These are phyloP conservation scores for Drosophila baimaii DNA, from an alignment of 1,140 invertebrate genomes.

Conservation along the genomic window DNA sequence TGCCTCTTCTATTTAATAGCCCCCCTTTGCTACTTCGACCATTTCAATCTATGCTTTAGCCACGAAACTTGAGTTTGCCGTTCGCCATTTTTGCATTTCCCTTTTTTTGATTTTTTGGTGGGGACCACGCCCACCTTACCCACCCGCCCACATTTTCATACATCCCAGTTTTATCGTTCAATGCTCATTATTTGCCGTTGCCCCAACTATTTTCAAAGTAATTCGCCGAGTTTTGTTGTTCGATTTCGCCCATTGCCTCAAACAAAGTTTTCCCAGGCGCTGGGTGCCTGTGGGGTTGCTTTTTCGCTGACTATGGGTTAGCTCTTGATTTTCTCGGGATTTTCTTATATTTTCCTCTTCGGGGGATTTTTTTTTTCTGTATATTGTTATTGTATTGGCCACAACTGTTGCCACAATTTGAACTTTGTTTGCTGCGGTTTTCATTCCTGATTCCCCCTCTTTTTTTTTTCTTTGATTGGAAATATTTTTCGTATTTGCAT, in stretches of 20 bases:
- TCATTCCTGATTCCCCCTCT: slow-evolving; percentile 36
- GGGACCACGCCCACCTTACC: slow-evolving; percentile 38
- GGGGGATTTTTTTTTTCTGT: slow-evolving; percentile 32
- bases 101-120: slow-evolving; percentile 15
- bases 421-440: slow-evolving; percentile 63
- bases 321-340: slow-evolving; percentile 35
- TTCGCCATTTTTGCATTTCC: slow-evolving; percentile 48
- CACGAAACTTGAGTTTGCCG: slow-evolving; percentile 25
- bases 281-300: slow-evolving; percentile 14
- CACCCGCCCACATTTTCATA: slow-evolving; percentile 6
- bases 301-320: slow-evolving; percentile 15
- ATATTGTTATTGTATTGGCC: slow-evolving; percentile 65
- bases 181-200: slow-evolving; percentile 68
- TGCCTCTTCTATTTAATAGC: slow-evolving; percentile 12
- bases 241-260: slow-evolving; percentile 47
- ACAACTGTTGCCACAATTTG: slow-evolving; percentile 67
- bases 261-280: slow-evolving; percentile 35
- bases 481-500: slow-evolving; percentile 49
- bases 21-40: slow-evolving; percentile 12
- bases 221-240: slow-evolving; percentile 71
- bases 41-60: slow-evolving; percentile 45
- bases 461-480: slow-evolving; percentile 38
- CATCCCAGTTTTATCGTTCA: slow-evolving; percentile 57
- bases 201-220: slow-evolving; percentile 71
- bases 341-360: slow-evolving; percentile 30